Evolutionary conservation across 2,113 vertebrate genomes (phyloP).

Genomic region (Vicugna pacos): DNA sequence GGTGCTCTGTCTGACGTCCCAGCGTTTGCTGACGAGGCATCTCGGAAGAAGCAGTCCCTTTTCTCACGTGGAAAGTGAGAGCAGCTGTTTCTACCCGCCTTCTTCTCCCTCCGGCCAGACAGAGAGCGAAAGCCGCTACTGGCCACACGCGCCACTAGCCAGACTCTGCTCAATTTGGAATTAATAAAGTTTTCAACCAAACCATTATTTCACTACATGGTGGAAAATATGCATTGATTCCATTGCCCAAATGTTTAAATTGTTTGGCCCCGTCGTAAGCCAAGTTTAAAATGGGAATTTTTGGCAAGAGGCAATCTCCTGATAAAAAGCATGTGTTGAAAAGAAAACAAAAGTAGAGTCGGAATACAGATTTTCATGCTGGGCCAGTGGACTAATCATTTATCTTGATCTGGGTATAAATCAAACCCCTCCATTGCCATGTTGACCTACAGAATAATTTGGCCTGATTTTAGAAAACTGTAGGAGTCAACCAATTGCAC

Average conservation of each 20-base stretch:
- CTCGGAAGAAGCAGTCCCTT: neutral
- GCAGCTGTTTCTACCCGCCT: neutral
- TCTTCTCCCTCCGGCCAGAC: neutral
- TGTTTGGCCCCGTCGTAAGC: conserved; percentile 30
- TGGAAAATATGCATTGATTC: conserved; percentile 37
- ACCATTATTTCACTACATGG: conserved; percentile 30
- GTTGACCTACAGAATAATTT: neutral
- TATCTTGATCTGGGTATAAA: neutral
- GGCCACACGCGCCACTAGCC: neutral
- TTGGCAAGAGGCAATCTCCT: conserved; percentile 38
- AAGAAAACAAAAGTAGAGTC: conserved; percentile 28
- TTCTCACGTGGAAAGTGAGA: neutral
- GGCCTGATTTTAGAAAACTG: neutral
- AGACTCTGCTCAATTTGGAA: neutral
- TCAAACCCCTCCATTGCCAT: neutral
- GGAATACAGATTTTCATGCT: neutral
- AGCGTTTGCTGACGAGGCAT: neutral
- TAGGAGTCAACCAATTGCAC: neutral
- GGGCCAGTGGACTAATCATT: neutral
- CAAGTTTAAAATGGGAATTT: conserved; percentile 59
- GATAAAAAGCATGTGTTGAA: conserved; percentile 68
- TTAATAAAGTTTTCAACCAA: conserved; percentile 41
- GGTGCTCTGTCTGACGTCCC: neutral
- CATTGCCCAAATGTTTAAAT: conserved; percentile 47
- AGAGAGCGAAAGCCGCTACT: neutral